Evolutionary conservation across 2,797 vertebrate species (phyloP), one percentile per base, ranked within the genome.

Genomic region (Poeciliopsis presidionis): DNA sequence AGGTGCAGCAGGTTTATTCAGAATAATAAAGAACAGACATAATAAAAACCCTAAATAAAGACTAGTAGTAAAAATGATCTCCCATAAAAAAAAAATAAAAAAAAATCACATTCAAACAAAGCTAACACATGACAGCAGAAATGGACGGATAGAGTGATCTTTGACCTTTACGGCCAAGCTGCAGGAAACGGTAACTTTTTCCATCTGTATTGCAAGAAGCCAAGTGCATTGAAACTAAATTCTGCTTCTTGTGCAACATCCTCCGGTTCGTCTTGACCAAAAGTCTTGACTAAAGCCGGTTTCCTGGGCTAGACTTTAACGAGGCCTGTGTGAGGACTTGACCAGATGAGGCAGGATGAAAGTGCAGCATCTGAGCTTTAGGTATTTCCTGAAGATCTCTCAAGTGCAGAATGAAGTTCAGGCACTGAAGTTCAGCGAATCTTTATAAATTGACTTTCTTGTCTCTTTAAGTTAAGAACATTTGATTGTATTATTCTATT

Each of bases 331-430:
- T 16, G 22, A 49, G 30, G 18, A 30, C 8, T 51, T 28, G 47
- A 28, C 65, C 22, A 22, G 36, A 77, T 53, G n/a, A 43, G 53
- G 30, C 74, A 13, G 30, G 8, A 45, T 78, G n/a, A 79, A 25
- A 43, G 47, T 2, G 43, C n/a, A 43, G 41, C 18, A 55, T n/a
- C 20, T 36, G 33, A 13, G 41, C 18, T 46, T 36, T 4, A 33
- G 51, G 55, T 36, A 33, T 47, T 67, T 51, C 36, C 28, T 59
- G 53, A 43, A 45, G 41, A 53, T 20, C n/a, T 43, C 39, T 59
- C 14, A 11, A 43, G 63, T 12, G 9, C 39, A 70, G 49, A 28
- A 43, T 28, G 53, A 43, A 22, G 9, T 33, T 71, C 7, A 78
- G 67, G 14, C n/a, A 72, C 12, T 11, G 43, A 73, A 46, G 5